Conservation (phyloP, 1,140 invertebrate genomes). For the Calliopsis andreniformis region DNA sequence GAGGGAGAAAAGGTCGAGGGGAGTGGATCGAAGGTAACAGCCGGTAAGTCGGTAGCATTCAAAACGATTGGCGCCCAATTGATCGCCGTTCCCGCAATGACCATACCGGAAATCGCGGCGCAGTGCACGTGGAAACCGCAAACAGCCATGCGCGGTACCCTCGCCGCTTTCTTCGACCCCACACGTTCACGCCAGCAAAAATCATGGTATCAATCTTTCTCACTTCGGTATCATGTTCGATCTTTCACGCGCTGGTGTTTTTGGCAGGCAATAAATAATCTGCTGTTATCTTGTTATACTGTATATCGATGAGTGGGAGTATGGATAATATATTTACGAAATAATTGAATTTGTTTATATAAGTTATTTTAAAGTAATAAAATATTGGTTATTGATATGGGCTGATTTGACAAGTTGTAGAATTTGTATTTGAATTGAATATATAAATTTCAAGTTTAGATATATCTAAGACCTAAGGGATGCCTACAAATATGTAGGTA, state of each 20-base stretch:
- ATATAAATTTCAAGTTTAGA: too few relatives aligned
- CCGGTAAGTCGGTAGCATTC: constrained; percentile 70
- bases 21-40: constrained; percentile 57
- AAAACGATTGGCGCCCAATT: constrained; percentile 67
- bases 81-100: constrained; percentile 49
- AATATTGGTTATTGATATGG: too few relatives aligned
- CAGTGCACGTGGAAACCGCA: constrained; percentile 30
- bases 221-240: too few relatives aligned
- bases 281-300: background rate
- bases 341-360: too few relatives aligned
- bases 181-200: background rate
- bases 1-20: constrained; percentile 53
- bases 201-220: too few relatives aligned
- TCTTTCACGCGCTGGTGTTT: background rate
- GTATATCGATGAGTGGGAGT: too few relatives aligned
- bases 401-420: too few relatives aligned
- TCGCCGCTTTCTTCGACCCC: background rate
- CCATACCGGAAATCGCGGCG: constrained; percentile 29
- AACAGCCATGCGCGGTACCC: constrained; percentile 20
- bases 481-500: too few relatives aligned
- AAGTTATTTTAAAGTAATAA: too few relatives aligned
- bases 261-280: background rate
- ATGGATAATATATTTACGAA: too few relatives aligned
- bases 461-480: too few relatives aligned
- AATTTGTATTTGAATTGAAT: too few relatives aligned